Evolutionary conservation across 2,797 vertebrate species (phyloP), one percentile per base, ranked within the genome.

Genomic region (Serranus cabrilla): DNA sequence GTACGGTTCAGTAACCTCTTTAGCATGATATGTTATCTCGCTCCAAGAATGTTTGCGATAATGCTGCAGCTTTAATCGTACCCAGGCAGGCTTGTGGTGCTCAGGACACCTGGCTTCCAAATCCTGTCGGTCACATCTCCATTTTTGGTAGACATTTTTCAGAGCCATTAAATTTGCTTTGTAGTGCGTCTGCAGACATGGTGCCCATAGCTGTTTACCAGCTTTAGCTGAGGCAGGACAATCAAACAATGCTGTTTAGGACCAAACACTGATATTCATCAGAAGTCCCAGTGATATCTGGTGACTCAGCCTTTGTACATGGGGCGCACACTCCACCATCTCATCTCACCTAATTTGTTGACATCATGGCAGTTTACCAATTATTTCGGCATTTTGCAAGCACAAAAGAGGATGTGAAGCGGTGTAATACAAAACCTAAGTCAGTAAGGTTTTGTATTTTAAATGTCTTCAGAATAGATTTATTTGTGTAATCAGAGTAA

Each of bases 41-140:
- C 60, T 71, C 12, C 20, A 84, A 88, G 83, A 90, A 90, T 89
- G 86, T 77, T 71, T 43, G 61, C 56, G 83, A 89, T 87, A 90
- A 74, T 71, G 61, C 61, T 23, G 59, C n/a, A 42, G 77, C 81
- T 89, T 84, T 87, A 84, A 89, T 84, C 75, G 43, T 78, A 83
- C 60, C 69, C 75, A 74, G 80, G 57, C 70, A 70, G 71, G 64
- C 63, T 78, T 62, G 62, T 77, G 80, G 66, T 61, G 73, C 63
- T 85, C 62, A 42, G 67, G 78, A 77, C 85, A 87, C 88, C 87
- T 86, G 86, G 81, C 57, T 55, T 83, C 70, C 57, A 90, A 80
- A 85, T 73, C 70, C 59, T 59, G 66, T 76, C 20, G 16, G 81
- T 77, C 82, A 88, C 71, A 87, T 73, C 66, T 86, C 77, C 66